Evolutionary conservation across 2,797 vertebrate species (phyloP), one percentile per base, ranked within the genome.

Genomic region (Anguilla megastoma): DNA sequence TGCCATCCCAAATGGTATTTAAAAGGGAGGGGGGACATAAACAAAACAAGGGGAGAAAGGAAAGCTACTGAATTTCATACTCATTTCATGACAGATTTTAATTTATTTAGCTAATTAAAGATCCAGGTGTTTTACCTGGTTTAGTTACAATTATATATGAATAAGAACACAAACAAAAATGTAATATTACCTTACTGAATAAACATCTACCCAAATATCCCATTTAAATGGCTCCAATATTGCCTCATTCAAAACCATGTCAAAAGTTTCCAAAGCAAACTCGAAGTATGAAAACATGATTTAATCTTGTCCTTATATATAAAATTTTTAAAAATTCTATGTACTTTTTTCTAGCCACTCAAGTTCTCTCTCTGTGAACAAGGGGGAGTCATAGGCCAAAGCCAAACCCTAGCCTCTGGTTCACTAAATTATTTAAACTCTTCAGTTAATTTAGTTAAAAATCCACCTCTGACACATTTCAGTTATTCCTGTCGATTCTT

Each of bases 381-480:
- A 21, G 14, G 71, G 30, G 36, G 36, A 36, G 33, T 48, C 4
- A 48, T 21, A 80, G 33, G 16, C 33, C 71, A 14, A 33, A 14
- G 69, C 8, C 27, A 74, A 27, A 33, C 66, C 41, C 12, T 36
- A 76, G 30, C 2, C 71, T 41, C 14, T 71, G 14, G 9, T 89
- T 36, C 2, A 87, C 69, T 90, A 90, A 86, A 88, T 4, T n/a
- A 66, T 24, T n/a, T 66, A 63, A 24, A 54, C 86, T 69, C 83
- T 88, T 91, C 86, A 76, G 85, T 92, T 85, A 88, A 89, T 91
- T 91, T 90, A 80, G 88, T 52, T 27, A 71, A n/a, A 71, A 71
- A 71, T 27, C 27, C 27, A 27, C 9, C 27, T 3, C 69, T 36
- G 12, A 41, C 4, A 41, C 30, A 16, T 2, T 76, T 36, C 14